Evolutionary conservation across 2,888 invertebrate genomes (phyloP).

Genomic region (Amphipyra tragopoginis): DNA sequence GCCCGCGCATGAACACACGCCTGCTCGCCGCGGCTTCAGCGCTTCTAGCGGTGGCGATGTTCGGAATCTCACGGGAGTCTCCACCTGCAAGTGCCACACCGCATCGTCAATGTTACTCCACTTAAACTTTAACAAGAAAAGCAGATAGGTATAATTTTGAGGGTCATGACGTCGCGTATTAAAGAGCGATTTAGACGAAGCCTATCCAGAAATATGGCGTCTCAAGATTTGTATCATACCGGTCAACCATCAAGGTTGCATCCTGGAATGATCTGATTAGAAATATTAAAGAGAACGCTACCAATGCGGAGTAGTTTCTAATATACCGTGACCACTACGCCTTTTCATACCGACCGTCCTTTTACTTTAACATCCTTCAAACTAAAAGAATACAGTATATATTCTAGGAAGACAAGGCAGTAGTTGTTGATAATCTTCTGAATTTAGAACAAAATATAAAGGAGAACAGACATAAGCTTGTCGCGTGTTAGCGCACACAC

Average conservation of each 20-base stretch:
- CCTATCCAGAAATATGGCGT: too few relatives aligned
- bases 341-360: too few relatives aligned
- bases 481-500: slow-evolving; percentile 45
- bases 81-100: slow-evolving; percentile 87
- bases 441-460: not conserved
- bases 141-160: not conserved
- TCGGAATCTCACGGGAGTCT: slow-evolving; percentile 96
- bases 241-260: too few relatives aligned
- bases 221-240: too few relatives aligned
- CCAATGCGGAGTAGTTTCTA: too few relatives aligned
- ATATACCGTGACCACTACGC: too few relatives aligned
- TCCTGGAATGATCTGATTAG: too few relatives aligned
- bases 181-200: too few relatives aligned
- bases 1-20: slow-evolving; percentile 76
- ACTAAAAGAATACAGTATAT: not conserved
- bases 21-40: slow-evolving; percentile 92
- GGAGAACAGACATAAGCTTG: not conserved
- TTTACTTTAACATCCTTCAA: too few relatives aligned
- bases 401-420: not conserved
- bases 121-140: not conserved
- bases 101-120: not conserved
- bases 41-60: slow-evolving; percentile 97
- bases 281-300: too few relatives aligned
- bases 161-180: too few relatives aligned
- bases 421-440: not conserved